phyloP scores from a whole-genome alignment of 1,140 invertebrate genomes.

The Spodoptera litura region DNA sequence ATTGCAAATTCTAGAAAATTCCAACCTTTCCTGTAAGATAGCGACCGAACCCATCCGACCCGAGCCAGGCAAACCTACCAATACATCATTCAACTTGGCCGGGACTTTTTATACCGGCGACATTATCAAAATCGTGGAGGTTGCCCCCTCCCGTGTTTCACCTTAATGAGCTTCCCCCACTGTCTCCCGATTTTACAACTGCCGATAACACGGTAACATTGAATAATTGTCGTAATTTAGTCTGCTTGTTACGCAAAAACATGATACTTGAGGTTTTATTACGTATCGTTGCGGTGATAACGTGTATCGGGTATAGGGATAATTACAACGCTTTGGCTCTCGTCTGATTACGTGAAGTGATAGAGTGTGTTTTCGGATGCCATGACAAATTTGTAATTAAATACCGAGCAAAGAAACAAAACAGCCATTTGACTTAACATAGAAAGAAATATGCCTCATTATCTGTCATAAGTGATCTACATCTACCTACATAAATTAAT shows the following conservation, averaged over 20 bases:
- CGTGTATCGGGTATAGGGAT: conserved; percentile 46
- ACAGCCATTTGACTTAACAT: background rate
- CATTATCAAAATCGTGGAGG: conserved; percentile 47
- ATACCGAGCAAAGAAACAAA: background rate
- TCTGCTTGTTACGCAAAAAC: conserved; percentile 77
- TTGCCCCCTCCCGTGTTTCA: conserved; percentile 52
- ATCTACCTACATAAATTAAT: too few relatives aligned
- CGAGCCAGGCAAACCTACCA: conserved; percentile 26
- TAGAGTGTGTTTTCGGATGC: background rate
- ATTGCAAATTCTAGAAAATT: conserved; percentile 36
- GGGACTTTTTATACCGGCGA: conserved; percentile 40
- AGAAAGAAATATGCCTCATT: background rate
- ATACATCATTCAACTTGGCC: conserved; percentile 48
- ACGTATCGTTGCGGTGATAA: conserved; percentile 54
- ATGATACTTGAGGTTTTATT: conserved; percentile 63
- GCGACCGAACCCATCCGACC: conserved; percentile 34
- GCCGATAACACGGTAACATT: conserved; percentile 78
- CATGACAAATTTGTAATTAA: background rate
- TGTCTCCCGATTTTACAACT: conserved; percentile 67
- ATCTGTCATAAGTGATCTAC: too few relatives aligned
- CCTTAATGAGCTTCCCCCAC: conserved; percentile 69
- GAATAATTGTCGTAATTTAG: conserved; percentile 83
- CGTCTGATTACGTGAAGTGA: background rate
- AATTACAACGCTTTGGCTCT: conserved; percentile 8
- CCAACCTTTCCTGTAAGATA: conserved; percentile 31